Base-by-base conservation (phyloP, 2,113 vertebrate genomes). In the Antigone vipio region DNA sequence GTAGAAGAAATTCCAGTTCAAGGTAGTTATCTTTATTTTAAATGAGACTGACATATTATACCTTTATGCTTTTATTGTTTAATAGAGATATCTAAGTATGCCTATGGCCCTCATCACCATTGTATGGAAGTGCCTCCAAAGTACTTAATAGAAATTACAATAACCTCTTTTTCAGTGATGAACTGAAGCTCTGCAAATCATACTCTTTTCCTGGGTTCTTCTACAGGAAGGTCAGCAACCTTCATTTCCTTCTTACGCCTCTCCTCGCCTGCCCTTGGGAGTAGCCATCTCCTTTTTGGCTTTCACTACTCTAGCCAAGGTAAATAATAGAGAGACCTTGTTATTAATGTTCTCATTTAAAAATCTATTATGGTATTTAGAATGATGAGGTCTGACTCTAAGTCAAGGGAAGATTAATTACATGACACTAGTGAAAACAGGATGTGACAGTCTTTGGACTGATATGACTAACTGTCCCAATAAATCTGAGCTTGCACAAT, bases 321-420 rank as follows among this genome's bases (percentile, higher is more conserved):
- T 82, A 97, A 96, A 97, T 89, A 97, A 89, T 59, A 95, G 87
- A 89, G 49, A 76, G 94, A 89, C 79, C 64, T 92, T 95, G 93
- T 94, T 94, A 97, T 88, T 83, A 82, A 92, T 93, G 90, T 92
- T 97, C 94, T 88, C 72, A 88, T 79, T 96, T 97, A 74, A 80
- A 92, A 92, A 94, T 95, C 95, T 92, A 80, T 93, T 88, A 88
- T 74, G 76, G 27, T 95, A 64, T 92, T 68, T 97, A 92, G 92
- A 97, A 89, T 96, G 85, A 72, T 97, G 91, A 85, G 88, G 62
- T 88, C 93, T 95, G 89, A 93, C 95, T 76, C 42, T 56, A 89
- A 96, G 89, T 97, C 95, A 95, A 88, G 91, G 81, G 74, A 95
- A 97, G 97, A 97, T 97, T 95, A 97, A 97, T 97, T 97, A 83